Evolutionary conservation across 2,888 invertebrate genomes (phyloP).

Genomic region (Acleris sparsana): DNA sequence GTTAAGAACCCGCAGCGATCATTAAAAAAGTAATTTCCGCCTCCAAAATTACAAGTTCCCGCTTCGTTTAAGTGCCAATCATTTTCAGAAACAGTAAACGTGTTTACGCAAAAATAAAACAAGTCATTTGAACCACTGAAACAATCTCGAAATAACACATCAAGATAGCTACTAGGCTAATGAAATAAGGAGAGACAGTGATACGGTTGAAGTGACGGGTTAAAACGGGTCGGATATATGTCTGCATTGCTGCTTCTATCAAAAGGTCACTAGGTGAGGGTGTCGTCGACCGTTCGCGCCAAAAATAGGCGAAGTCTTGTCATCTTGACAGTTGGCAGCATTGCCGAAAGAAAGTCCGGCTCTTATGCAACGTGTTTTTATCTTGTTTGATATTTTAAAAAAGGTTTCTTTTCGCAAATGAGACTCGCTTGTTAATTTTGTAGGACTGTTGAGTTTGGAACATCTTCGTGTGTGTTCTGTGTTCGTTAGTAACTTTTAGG

Average conservation of each 20-base stretch:
- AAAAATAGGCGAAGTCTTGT: constrained; percentile 42
- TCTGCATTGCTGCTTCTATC: constrained; percentile 41
- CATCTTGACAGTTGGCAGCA: constrained; percentile 32
- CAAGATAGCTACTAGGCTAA: constrained; percentile 46
- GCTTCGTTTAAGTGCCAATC: constrained; percentile 7
- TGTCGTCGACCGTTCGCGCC: constrained; percentile 47
- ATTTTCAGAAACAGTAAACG: constrained; percentile 21
- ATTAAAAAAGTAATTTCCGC: constrained; percentile 14
- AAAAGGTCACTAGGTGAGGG: constrained; percentile 47
- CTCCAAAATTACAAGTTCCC: constrained; percentile 3
- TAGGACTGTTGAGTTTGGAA: constrained; percentile 24
- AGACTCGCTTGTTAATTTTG: constrained; percentile 10
- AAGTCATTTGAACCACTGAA: constrained; percentile 22
- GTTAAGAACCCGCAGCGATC: constrained; percentile 1
- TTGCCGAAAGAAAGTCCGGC: constrained; percentile 27
- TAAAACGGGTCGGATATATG: constrained; percentile 44
- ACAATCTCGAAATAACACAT: constrained; percentile 33
- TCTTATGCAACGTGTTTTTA: constrained; percentile 34
- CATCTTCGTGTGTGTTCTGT: constrained; percentile 1
- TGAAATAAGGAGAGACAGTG: constrained; percentile 49
- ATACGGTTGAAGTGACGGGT: constrained; percentile 28
- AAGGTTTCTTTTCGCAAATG: constrained; percentile 27
- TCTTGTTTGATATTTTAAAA: constrained; percentile 23
- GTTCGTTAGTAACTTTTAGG: background rate
- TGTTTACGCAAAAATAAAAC: constrained; percentile 33